Evolutionary conservation across 2,888 invertebrate genomes (phyloP).

Genomic region (Leucophora obtusa): DNA sequence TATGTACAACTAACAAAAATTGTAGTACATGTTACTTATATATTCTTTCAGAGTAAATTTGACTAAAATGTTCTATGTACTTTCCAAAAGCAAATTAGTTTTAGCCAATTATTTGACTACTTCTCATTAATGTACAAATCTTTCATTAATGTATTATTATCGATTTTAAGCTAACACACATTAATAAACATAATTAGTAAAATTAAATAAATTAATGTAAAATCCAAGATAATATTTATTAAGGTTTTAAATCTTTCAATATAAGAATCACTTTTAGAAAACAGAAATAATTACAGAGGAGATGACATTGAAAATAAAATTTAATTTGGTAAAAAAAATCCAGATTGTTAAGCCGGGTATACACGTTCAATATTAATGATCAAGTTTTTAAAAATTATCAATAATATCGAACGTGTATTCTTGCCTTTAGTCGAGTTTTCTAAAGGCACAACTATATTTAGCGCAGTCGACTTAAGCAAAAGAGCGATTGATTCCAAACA

Average conservation of each 20-base stretch:
- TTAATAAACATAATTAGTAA: not conserved
- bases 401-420: too few species aligned
- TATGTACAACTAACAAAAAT: not conserved
- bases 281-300: too few species aligned
- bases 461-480: too few species aligned
- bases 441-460: too few species aligned
- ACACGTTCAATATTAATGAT: too few species aligned
- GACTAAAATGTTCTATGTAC: not conserved
- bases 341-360: too few species aligned
- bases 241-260: not conserved
- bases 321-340: too few species aligned
- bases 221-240: not conserved
- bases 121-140: slow-evolving; percentile 54
- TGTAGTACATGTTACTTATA: not conserved
- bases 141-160: slow-evolving; percentile 59
- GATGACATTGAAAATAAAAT: too few species aligned
- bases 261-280: not conserved
- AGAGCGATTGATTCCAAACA: too few species aligned
- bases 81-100: slow-evolving; percentile 44
- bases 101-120: slow-evolving; percentile 59
- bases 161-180: slow-evolving; percentile 43
- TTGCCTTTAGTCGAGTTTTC: too few species aligned
- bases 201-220: not conserved
- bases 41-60: not conserved
- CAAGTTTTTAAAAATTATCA: too few species aligned